These are phyloP conservation scores for Tenualosa ilisha DNA, from an alignment of 2,797 vertebrate genomes.

Conservation along the genomic window DNA sequence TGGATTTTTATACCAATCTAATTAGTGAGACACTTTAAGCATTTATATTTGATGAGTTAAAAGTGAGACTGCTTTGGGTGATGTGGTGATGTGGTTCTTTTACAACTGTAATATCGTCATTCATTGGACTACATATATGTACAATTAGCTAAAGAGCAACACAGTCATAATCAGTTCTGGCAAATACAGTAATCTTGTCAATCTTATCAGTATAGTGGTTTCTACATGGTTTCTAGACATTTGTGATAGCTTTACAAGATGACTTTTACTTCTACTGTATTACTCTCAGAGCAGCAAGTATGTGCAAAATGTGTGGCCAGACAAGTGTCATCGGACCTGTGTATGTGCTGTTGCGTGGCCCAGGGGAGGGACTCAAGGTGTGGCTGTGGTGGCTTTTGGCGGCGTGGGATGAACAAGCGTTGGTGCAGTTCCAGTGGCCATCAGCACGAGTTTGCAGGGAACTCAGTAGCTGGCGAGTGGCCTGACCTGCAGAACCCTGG, in stretches of 20 bases:
- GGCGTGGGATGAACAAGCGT: conserved; percentile 68
- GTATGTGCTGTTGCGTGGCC: conserved; percentile 52
- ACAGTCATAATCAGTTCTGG: too few species aligned
- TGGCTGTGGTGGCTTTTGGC: conserved; percentile 53
- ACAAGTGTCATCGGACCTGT: conserved; percentile 50
- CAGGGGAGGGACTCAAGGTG: conserved; percentile 61
- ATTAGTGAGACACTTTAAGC: too few species aligned
- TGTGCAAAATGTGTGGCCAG: background rate
- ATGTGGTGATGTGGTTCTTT: too few species aligned
- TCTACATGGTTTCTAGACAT: background rate
- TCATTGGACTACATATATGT: too few species aligned
- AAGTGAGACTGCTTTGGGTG: too few species aligned
- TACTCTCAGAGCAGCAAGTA: background rate
- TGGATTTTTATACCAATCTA: too few species aligned
- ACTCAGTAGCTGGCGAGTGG: conserved; percentile 80
- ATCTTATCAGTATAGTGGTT: background rate
- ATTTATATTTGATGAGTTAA: too few species aligned
- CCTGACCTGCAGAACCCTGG: conserved; percentile 71
- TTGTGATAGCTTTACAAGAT: background rate
- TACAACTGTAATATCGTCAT: too few species aligned
- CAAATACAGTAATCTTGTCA: too few species aligned
- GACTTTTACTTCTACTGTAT: background rate
- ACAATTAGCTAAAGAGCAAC: too few species aligned
- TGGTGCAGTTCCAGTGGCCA: conserved; percentile 80
- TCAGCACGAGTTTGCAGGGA: conserved; percentile 74